Base-by-base conservation (phyloP, 2,888 invertebrate genomes). In the Amaurobius ferox region DNA sequence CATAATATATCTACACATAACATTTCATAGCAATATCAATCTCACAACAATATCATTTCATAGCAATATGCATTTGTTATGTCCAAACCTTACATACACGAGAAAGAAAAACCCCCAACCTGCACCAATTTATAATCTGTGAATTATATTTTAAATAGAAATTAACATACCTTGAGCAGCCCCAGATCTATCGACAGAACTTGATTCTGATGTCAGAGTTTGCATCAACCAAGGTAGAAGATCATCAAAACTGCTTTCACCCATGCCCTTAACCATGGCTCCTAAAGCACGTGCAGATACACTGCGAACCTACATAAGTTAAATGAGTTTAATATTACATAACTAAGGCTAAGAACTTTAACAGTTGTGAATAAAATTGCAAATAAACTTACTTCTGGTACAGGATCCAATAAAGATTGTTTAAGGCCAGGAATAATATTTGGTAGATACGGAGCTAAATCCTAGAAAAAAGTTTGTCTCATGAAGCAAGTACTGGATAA, bases 191-290 rank as follows among this genome's bases (percentile, higher is more conserved):
- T 98, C 98, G 73, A 99, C 99, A 88, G 97, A 96, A 91, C 97
- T 97, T 32, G 94, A 94, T 92, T 98, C 98, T 0, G 98, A 98
- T 1, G 98, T 98, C 44, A 99, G 93, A 0, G 98, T 98, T 92
- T 97, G 96, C 98, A 99, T 99, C 87, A 99, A 93, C 99, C 99
- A 99, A 23, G 99, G 98, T 89, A 99, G 93, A 79, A 99, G 93
- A 92, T 99, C 97, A 91, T 98, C 97, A 92, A 98, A 98, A 90
- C 97, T 96, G 77, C 95, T 94, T 93, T 98, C 98, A 32, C 98
- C 98, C 96, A 98, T 98, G 89, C 98, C 98, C 89, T 96, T 94
- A 66, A 98, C 98, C 98, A 99, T 98, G 26, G 98, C 97, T 80
- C 99, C 99, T 48, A 99, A 93, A 0, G 99, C 99, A 88, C 97